These are phyloP conservation scores for Heterocephalus glaber DNA, from an alignment of 2,113 vertebrate species.

Conservation along the genomic window DNA sequence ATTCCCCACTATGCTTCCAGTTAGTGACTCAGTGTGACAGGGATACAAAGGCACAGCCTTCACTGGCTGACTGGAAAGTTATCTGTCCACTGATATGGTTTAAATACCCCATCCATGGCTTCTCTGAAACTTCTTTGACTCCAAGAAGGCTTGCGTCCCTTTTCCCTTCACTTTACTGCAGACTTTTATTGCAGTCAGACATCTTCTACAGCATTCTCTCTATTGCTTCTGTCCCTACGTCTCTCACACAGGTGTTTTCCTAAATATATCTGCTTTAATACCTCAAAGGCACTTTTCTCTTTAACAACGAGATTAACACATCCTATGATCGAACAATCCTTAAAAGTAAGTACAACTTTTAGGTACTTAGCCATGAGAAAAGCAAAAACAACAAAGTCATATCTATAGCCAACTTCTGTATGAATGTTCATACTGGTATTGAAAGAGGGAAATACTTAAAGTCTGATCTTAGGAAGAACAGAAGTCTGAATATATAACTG, in stretches of 20 bases:
- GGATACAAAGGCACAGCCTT: not conserved
- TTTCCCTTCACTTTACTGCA: not conserved
- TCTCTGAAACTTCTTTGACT: not conserved
- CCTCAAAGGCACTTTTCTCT: not conserved
- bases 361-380: not conserved
- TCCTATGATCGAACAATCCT: not conserved
- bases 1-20: rapidly evolving
- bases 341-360: not conserved
- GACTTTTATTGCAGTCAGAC: not conserved
- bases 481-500: not conserved
- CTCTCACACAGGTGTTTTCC: not conserved
- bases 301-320: not conserved
- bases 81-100: rapidly evolving
- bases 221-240: not conserved
- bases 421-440: not conserved
- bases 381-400: not conserved
- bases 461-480: not conserved
- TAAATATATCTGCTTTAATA: not conserved
- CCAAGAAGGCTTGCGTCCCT: too few relatives aligned
- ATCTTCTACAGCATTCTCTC: not conserved
- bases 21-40: not conserved
- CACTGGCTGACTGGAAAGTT: rapidly evolving
- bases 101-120: not conserved
- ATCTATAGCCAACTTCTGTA: not conserved
- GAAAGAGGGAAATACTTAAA: not conserved